A percentile compares a stretch with the other conserved stretches of the same genome.
Conservation (phyloP, 2,797 vertebrate species). For the Salmo trutta region DNA sequence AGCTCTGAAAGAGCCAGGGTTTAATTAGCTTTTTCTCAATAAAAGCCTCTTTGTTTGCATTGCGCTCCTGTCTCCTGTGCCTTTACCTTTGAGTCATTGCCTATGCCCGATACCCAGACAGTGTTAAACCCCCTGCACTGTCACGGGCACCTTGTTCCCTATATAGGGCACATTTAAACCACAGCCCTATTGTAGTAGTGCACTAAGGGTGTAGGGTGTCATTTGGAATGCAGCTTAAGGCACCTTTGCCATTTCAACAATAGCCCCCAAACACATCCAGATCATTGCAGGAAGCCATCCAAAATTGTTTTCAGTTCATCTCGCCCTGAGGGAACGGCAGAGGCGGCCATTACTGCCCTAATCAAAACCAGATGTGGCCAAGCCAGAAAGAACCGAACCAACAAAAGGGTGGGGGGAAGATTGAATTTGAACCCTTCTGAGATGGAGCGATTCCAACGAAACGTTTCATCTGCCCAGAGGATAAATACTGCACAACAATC, state of each 20-base stretch:
- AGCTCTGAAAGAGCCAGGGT: too few species aligned
- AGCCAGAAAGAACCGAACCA: background rate
- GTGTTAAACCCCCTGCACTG: too few species aligned
- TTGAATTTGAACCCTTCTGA: background rate
- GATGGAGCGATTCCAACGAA: background rate
- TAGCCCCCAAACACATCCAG: constrained; percentile 6
- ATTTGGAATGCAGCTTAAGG: background rate
- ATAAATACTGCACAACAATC: background rate
- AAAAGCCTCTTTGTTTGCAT: too few species aligned
- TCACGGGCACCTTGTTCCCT: background rate
- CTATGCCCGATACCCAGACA: too few species aligned
- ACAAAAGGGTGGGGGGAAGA: background rate
- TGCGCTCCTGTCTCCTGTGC: too few species aligned
- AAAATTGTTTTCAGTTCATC: constrained; percentile 4
- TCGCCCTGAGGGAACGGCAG: background rate
- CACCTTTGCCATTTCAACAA: background rate
- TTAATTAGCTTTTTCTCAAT: too few species aligned
- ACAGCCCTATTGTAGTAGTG: too few species aligned
- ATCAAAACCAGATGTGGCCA: background rate
- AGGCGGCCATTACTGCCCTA: background rate
- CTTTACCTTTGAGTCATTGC: too few species aligned
- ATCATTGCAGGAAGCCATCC: background rate
- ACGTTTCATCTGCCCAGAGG: background rate
- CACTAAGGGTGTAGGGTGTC: background rate
- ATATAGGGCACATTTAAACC: background rate